Percentiles rank a stretch among this genome's conserved stretches.
Evolutionary conservation across 2,888 invertebrate species (phyloP).

Genomic region (Nomada flava): DNA sequence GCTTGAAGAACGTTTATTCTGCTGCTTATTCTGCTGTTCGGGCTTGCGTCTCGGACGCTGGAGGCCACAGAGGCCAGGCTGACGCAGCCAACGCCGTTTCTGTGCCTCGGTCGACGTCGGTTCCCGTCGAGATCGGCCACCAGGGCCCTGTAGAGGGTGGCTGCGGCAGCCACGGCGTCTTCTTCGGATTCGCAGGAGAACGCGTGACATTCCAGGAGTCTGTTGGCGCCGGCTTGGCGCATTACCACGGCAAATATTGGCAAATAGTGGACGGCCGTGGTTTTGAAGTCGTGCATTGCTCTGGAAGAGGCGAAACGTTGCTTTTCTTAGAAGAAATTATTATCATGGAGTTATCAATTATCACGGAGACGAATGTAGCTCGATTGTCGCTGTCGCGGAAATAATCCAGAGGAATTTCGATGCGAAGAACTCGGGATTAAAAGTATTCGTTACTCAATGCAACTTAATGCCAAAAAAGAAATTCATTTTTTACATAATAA

Average conservation of each 20-base stretch:
- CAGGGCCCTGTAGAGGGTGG: conserved; percentile 94
- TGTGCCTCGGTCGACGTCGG: conserved; percentile 87
- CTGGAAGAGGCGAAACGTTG: conserved; percentile 68
- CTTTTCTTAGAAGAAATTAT: not conserved
- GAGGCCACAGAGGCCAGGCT: conserved; percentile 86
- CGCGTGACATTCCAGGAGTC: conserved; percentile 94
- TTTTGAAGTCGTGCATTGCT: conserved; percentile 81
- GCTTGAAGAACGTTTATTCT: conserved; percentile 53
- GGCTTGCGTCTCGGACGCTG: conserved; percentile 77
- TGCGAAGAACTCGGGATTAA: too few species aligned
- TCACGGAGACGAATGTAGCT: too few species aligned
- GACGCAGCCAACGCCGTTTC: conserved; percentile 91
- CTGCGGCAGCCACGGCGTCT: conserved; percentile 96
- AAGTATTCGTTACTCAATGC: too few species aligned
- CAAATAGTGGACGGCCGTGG: conserved; percentile 87
- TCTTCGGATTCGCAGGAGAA: conserved; percentile 95
- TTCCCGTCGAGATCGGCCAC: conserved; percentile 87
- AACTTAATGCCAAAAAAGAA: too few species aligned
- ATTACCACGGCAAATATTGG: conserved; percentile 96
- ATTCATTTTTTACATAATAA: too few species aligned
- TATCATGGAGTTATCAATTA: too few species aligned
- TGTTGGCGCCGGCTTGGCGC: conserved; percentile 91
- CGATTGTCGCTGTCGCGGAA: too few species aligned
- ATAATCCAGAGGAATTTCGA: too few species aligned
- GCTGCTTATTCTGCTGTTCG: conserved; percentile 68